Conservation (phyloP, 1,140 invertebrate species). For the Penaeus chinensis region DNA sequence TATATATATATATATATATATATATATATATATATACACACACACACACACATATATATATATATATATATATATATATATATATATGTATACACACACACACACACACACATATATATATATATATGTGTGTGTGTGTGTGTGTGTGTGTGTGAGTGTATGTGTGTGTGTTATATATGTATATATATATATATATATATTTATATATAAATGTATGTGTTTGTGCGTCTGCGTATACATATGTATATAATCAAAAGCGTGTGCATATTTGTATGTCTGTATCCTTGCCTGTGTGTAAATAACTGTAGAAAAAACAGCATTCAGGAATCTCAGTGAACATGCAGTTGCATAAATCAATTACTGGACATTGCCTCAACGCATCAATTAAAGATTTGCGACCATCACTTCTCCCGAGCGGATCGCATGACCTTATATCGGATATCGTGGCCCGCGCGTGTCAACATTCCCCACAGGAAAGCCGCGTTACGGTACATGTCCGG, state of each 20-base stretch:
- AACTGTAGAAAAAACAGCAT: no score
- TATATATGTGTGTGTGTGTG: conserved; percentile 11
- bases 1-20: conserved; percentile 16
- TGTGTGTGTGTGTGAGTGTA: conserved; percentile 30
- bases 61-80: background rate
- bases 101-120: background rate
- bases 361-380: no score
- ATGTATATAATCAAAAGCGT: background rate
- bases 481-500: background rate
- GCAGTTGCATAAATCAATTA: no score
- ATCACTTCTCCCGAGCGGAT: no score
- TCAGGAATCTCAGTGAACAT: no score
- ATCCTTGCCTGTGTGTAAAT: no score
- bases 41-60: conserved; percentile 14
- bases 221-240: conserved; percentile 15
- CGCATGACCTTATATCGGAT: no score
- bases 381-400: no score
- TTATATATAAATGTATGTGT: conserved; percentile 25
- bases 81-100: background rate
- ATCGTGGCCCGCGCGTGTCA: background rate
- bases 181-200: background rate
- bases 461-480: background rate
- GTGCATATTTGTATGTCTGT: no score
- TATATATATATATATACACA: background rate
- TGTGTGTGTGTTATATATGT: background rate